Evolutionary conservation across 2,113 vertebrate genomes (phyloP).

Genomic region (Crotalus horridus): DNA sequence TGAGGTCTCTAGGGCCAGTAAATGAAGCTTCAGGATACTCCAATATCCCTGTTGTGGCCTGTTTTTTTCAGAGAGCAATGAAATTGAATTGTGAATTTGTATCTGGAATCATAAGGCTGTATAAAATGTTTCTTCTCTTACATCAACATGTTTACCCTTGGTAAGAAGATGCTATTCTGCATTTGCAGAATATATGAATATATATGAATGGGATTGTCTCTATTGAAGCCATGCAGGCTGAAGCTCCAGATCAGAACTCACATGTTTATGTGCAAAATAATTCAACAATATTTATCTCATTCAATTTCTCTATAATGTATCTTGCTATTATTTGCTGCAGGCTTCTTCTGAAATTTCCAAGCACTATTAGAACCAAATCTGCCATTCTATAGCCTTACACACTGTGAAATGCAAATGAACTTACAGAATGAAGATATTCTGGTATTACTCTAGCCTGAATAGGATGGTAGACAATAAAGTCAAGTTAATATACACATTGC

Average conservation of each 20-base stretch:
- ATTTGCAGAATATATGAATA: not conserved
- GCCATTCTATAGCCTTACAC: constrained; percentile 47
- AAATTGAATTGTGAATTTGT: not conserved
- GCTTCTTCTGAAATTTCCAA: constrained; percentile 26
- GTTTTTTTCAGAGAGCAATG: not conserved
- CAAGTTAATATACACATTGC: constrained; percentile 22
- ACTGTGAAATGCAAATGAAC: constrained; percentile 58
- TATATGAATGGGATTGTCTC: not conserved
- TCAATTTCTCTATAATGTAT: not conserved
- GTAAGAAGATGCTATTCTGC: not conserved
- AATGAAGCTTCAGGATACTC: not conserved
- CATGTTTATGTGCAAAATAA: not conserved
- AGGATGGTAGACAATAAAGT: constrained; percentile 20
- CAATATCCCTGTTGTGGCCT: not conserved
- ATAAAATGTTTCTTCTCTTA: not conserved
- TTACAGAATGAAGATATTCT: constrained; percentile 49
- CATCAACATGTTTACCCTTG: not conserved
- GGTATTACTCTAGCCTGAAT: constrained; percentile 58
- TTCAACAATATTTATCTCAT: not conserved
- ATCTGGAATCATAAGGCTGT: not conserved
- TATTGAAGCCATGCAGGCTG: not conserved
- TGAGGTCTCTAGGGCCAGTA: not conserved
- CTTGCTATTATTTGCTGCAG: constrained; percentile 26
- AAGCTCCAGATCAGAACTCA: not conserved
- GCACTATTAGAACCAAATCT: constrained; percentile 10